phyloP scores from a whole-genome alignment of 2,888 invertebrate genomes.

The Gymnosoma rotundatum region DNA sequence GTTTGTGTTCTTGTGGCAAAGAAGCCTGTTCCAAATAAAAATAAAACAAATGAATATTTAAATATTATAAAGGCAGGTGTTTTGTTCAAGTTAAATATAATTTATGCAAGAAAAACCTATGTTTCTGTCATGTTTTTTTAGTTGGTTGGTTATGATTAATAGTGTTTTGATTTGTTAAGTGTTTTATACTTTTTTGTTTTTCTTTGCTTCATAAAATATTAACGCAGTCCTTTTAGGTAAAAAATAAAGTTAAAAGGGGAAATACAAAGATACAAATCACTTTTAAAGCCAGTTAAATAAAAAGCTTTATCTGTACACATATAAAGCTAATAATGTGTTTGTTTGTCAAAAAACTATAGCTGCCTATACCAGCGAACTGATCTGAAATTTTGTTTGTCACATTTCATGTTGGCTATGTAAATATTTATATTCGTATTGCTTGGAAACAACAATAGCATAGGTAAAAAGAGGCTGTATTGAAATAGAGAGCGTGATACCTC shows the following conservation, averaged over 20 bases:
- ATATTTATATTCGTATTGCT: too few species aligned
- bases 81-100: conserved; percentile 57
- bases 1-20: background rate
- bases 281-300: too few species aligned
- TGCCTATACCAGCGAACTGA: too few species aligned
- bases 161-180: conserved; percentile 66
- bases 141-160: conserved; percentile 60
- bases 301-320: too few species aligned
- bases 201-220: background rate
- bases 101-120: conserved; percentile 66
- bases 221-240: background rate
- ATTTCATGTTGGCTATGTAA: too few species aligned
- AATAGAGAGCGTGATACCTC: too few species aligned
- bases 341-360: too few species aligned
- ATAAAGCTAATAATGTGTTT: too few species aligned
- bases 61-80: conserved; percentile 51
- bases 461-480: too few species aligned
- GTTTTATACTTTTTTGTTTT: conserved; percentile 16
- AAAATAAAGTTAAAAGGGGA: background rate
- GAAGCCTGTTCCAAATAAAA: conserved; percentile 26
- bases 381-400: too few species aligned
- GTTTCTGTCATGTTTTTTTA: conserved; percentile 65
- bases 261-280: too few species aligned
- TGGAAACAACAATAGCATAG: too few species aligned
- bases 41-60: conserved; percentile 27